Conservation (phyloP, 1,140 invertebrate species). For the Hylyphantes graminicola region DNA sequence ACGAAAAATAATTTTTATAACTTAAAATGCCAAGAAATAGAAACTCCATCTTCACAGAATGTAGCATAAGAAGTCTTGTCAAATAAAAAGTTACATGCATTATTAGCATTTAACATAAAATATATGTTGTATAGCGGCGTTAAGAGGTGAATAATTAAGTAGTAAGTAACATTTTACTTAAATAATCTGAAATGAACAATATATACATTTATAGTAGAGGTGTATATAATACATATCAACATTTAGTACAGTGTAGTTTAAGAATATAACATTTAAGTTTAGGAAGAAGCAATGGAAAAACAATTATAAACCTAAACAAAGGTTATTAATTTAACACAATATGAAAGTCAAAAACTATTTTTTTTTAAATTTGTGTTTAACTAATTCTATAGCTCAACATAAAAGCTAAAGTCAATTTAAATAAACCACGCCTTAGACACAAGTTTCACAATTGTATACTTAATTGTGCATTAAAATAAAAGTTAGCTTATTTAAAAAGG, state of each 20-base stretch:
- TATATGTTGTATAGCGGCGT: no score
- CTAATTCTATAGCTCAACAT: neutral
- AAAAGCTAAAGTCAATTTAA: no score
- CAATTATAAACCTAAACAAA: constrained; percentile 4
- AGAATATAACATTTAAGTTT: constrained; percentile 26
- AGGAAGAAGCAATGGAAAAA: constrained; percentile 12
- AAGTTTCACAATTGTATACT: no score
- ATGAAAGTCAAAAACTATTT: neutral
- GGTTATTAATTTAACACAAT: neutral
- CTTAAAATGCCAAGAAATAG: no score
- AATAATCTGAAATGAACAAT: constrained; percentile 32
- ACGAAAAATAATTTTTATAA: no score
- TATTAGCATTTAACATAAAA: no score
- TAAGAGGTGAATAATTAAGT: constrained; percentile 7
- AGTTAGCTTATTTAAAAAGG: neutral
- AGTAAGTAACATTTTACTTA: constrained; percentile 8
- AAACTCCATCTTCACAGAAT: no score
- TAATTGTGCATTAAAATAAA: no score
- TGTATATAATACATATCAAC: constrained; percentile 40
- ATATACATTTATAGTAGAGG: constrained; percentile 19
- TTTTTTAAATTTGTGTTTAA: neutral
- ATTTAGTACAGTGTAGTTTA: constrained; percentile 24
- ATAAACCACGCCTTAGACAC: no score
- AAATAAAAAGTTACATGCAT: no score
- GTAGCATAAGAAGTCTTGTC: no score